phyloP scores from a whole-genome alignment of 2,797 vertebrate species.

The Falco concolor region DNA sequence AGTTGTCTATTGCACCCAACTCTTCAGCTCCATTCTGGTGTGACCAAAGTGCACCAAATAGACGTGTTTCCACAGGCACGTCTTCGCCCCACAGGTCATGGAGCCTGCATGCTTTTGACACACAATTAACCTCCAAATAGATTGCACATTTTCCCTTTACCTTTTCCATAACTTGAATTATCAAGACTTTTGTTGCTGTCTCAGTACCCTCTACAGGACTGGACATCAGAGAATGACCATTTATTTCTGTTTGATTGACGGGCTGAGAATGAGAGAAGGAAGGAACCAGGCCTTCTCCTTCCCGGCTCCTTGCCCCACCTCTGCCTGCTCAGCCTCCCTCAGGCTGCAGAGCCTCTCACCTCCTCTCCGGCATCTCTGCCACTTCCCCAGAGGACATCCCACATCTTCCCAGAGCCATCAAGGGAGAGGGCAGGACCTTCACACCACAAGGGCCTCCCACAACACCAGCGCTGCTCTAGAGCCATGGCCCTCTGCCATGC shows the following conservation, averaged over 20 bases:
- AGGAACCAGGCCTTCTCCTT: not conserved
- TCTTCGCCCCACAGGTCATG: not conserved
- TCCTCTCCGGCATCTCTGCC: not conserved
- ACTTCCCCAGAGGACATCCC: not conserved
- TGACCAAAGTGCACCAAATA: not conserved
- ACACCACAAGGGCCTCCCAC: not conserved
- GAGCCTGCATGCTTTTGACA: not conserved
- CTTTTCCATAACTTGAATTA: not conserved
- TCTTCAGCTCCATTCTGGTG: not conserved
- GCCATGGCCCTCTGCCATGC: rapidly evolving
- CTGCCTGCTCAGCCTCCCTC: not conserved
- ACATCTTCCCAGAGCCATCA: not conserved
- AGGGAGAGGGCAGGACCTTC: not conserved
- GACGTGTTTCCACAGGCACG: not conserved
- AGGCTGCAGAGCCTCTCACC: not conserved
- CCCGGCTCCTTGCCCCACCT: not conserved
- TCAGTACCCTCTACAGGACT: not conserved
- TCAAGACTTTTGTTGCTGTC: not conserved
- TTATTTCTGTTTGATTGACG: not conserved
- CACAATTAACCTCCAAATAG: not conserved
- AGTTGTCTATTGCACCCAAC: not conserved
- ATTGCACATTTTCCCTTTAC: not conserved
- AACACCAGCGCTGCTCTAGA: rapidly evolving
- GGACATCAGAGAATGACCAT: not conserved
- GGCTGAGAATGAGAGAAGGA: not conserved